Percentiles rank a stretch among this genome's conserved stretches.
Conservation (phyloP, 1,140 invertebrate genomes). For the Drosophila kikkawai region DNA sequence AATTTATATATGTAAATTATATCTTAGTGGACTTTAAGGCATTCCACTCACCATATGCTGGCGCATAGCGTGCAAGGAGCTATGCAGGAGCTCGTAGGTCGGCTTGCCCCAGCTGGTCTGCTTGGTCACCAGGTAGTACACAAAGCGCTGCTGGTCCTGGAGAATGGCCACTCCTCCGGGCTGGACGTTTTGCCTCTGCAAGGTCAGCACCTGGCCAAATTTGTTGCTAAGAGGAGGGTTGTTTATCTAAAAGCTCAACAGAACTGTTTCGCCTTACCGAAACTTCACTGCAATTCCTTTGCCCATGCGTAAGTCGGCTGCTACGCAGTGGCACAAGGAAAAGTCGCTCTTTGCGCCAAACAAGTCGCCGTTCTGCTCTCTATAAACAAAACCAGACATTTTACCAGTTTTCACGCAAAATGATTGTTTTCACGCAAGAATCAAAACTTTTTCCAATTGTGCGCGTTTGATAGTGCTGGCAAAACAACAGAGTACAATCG, state of each 20-base stretch:
- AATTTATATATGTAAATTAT: not conserved
- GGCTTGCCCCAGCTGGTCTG: slow-evolving; percentile 85
- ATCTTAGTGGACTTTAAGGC: not conserved
- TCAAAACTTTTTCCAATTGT: slow-evolving; percentile 28
- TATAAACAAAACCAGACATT: slow-evolving; percentile 54
- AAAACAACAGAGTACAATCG: not conserved
- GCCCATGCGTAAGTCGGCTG: slow-evolving; percentile 86
- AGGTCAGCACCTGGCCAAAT: slow-evolving; percentile 80
- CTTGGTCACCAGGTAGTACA: slow-evolving; percentile 87
- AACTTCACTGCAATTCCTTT: slow-evolving; percentile 88
- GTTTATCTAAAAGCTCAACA: not conserved
- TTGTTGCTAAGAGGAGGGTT: slow-evolving; percentile 45
- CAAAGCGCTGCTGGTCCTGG: slow-evolving; percentile 83
- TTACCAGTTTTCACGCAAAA: not conserved
- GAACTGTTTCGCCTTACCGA: slow-evolving; percentile 38
- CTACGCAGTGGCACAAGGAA: slow-evolving; percentile 88
- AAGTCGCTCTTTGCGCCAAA: slow-evolving; percentile 85
- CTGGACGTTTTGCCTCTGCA: slow-evolving; percentile 78
- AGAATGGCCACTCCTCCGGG: slow-evolving; percentile 87
- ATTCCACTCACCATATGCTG: slow-evolving; percentile 79
- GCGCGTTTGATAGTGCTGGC: slow-evolving; percentile 15
- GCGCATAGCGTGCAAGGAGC: slow-evolving; percentile 83
- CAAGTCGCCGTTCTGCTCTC: slow-evolving; percentile 86
- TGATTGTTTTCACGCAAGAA: not conserved
- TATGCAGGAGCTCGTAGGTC: slow-evolving; percentile 84